These are phyloP conservation scores for Aspidapion aeneum DNA, from an alignment of 2,888 invertebrate genomes.

Conservation along the genomic window DNA sequence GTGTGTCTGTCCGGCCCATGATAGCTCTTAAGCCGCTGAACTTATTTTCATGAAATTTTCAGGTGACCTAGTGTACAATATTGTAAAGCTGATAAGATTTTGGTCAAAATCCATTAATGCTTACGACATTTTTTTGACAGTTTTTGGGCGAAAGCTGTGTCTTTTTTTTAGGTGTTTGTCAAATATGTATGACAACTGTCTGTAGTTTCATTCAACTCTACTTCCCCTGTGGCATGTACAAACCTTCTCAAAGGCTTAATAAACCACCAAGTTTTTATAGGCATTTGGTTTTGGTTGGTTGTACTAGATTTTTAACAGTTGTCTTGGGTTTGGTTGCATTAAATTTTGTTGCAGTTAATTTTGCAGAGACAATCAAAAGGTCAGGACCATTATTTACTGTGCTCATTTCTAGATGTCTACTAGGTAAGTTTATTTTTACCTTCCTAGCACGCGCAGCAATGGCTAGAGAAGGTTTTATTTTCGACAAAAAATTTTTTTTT, in stretches of 20 bases:
- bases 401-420: conserved; percentile 62
- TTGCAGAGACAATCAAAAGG: conserved; percentile 78
- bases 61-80: too few species aligned
- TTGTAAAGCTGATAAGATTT: too few species aligned
- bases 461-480: too few species aligned
- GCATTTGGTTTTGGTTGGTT: conserved; percentile 70
- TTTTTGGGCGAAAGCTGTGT: too few species aligned
- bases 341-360: conserved; percentile 76
- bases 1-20: too few species aligned
- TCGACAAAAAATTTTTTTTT: too few species aligned
- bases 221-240: conserved; percentile 70
- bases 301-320: conserved; percentile 65
- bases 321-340: conserved; percentile 69
- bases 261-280: conserved; percentile 67
- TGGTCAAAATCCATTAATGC: too few species aligned
- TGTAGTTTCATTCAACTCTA: conserved; percentile 74
- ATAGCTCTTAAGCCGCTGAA: too few species aligned
- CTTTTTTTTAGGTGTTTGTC: conserved; percentile 59
- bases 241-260: conserved; percentile 54
- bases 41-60: too few species aligned
- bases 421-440: too few species aligned
- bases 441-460: too few species aligned
- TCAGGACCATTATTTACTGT: conserved; percentile 78
- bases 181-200: conserved; percentile 70
- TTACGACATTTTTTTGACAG: too few species aligned